Evolutionary conservation across 2,113 vertebrate species (phyloP).

Genomic region (Anser cygnoides): DNA sequence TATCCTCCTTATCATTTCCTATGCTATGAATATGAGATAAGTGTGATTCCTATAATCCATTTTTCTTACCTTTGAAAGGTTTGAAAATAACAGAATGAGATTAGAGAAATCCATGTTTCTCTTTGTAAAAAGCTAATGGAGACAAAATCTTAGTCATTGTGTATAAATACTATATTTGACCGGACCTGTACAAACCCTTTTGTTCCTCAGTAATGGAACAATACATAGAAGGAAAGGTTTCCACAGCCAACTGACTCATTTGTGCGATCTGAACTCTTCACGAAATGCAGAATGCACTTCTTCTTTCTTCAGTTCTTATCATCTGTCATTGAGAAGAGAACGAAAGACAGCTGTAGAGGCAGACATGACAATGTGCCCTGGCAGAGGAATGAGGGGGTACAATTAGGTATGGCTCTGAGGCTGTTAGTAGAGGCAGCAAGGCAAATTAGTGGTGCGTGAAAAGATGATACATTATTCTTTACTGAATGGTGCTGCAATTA

Average conservation of each 20-base stretch:
- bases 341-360: background rate
- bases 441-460: constrained; percentile 28
- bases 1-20: background rate
- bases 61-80: background rate
- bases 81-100: background rate
- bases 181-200: background rate
- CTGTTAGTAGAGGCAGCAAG: constrained; percentile 25
- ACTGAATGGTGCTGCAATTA: constrained; percentile 25
- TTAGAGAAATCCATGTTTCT: background rate
- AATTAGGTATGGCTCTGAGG: constrained; percentile 31
- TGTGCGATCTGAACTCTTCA: background rate
- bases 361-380: background rate
- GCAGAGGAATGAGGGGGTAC: background rate
- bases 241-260: background rate
- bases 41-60: background rate
- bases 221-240: background rate
- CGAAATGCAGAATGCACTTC: background rate
- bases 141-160: background rate
- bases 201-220: background rate
- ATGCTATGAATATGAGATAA: background rate
- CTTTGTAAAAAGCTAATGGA: background rate
- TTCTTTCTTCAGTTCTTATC: background rate
- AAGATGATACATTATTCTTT: constrained; percentile 3
- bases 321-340: background rate
- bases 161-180: background rate